phyloP scores from a whole-genome alignment of 2,113 vertebrate genomes.

The Lanius ludovicianus region DNA sequence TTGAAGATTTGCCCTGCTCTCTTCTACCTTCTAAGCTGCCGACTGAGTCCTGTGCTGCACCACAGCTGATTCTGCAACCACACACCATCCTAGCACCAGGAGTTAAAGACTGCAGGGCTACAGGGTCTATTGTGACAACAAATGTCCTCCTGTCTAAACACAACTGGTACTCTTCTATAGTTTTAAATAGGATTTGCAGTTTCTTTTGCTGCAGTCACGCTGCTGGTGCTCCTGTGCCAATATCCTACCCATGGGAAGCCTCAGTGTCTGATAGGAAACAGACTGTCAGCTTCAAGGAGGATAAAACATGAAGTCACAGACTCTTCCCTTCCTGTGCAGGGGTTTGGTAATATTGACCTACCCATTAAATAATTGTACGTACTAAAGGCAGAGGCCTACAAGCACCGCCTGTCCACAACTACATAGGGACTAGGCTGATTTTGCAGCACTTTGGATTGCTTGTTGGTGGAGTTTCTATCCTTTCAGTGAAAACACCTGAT shows the following conservation, averaged over 20 bases:
- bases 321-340: neutral
- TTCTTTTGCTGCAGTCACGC: neutral
- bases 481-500: neutral
- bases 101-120: neutral
- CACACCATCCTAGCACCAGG: neutral
- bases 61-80: neutral
- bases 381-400: neutral
- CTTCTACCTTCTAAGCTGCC: neutral
- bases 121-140: neutral
- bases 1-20: neutral
- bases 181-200: neutral
- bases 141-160: neutral
- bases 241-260: neutral
- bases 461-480: neutral
- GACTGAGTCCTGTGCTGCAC: neutral
- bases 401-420: neutral
- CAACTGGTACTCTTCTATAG: neutral
- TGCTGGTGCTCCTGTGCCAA: neutral
- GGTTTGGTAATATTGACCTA: neutral
- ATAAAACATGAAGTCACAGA: neutral
- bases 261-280: neutral
- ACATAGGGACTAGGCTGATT: neutral
- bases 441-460: neutral
- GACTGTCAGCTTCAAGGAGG: neutral
- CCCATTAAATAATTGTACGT: neutral